A percentile compares a stretch with the other conserved stretches of the same genome.
phyloP scores from a whole-genome alignment of 2,888 invertebrate genomes.

The Sinohyriopsis cumingii region DNA sequence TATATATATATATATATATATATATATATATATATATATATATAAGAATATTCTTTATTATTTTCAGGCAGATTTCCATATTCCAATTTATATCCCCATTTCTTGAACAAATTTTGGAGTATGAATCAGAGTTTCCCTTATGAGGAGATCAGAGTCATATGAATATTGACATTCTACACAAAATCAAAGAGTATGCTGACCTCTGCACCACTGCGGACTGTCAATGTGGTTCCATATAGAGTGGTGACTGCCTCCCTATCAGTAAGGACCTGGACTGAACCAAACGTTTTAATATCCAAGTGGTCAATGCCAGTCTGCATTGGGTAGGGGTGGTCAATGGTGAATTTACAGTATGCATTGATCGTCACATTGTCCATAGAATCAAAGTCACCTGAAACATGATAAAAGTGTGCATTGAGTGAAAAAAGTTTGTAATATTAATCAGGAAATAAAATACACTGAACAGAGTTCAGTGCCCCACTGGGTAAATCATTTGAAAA shows the following conservation, averaged over 20 bases:
- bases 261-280: conserved; percentile 42
- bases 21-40: too few species aligned
- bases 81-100: too few species aligned
- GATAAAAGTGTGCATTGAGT: background rate
- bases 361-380: conserved; percentile 48
- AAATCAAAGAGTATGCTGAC: conserved; percentile 22
- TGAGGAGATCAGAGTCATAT: background rate
- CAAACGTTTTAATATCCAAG: conserved; percentile 59
- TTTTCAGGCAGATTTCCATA: too few species aligned
- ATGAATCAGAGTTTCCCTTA: too few species aligned
- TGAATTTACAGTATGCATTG: conserved; percentile 47
- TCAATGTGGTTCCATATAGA: conserved; percentile 47
- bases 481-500: too few species aligned
- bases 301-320: conserved; percentile 36
- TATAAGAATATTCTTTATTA: too few species aligned
- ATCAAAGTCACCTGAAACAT: conserved; percentile 38
- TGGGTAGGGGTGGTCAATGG: conserved; percentile 41
- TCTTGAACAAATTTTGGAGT: too few species aligned
- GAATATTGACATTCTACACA: too few species aligned
- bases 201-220: conserved; percentile 55
- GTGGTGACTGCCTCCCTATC: conserved; percentile 43
- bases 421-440: too few species aligned
- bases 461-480: too few species aligned
- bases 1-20: too few species aligned
- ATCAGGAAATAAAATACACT: too few species aligned